Evolutionary conservation across 1,140 invertebrate species (phyloP).

Genomic region (Drosophila orena): DNA sequence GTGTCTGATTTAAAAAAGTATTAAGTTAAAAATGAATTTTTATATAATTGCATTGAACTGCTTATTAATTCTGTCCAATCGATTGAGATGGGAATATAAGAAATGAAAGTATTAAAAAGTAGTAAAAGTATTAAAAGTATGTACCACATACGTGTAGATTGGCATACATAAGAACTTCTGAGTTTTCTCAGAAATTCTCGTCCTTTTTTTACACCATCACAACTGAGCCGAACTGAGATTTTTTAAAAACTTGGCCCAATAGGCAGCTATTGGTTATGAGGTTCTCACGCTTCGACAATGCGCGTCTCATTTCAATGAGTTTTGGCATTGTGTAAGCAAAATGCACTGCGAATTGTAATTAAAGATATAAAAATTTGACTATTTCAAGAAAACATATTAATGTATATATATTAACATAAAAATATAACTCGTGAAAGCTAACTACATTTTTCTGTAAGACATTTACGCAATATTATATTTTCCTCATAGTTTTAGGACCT

Average conservation of each 20-base stretch:
- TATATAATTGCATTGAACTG: neutral
- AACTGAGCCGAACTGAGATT: constrained; percentile 36
- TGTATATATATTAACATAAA: too few relatives aligned
- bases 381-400: too few relatives aligned
- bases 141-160: too few relatives aligned
- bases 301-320: constrained; percentile 77
- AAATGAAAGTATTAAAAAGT: too few relatives aligned
- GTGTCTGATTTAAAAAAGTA: neutral
- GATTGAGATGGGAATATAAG: too few relatives aligned
- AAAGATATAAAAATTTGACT: neutral
- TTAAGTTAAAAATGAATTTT: too few relatives aligned
- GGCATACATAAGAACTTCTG: constrained; percentile 9
- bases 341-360: neutral
- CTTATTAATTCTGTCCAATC: too few relatives aligned
- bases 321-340: constrained; percentile 28
- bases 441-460: neutral
- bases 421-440: too few relatives aligned
- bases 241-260: constrained; percentile 75
- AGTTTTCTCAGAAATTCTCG: neutral
- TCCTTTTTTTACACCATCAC: constrained; percentile 1
- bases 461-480: too few relatives aligned
- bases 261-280: constrained; percentile 76
- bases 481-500: too few relatives aligned
- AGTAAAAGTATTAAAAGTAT: too few relatives aligned
- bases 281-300: constrained; percentile 4